These are phyloP conservation scores for Eptesicus fuscus DNA, from an alignment of 2,113 vertebrate species.

Conservation along the genomic window DNA sequence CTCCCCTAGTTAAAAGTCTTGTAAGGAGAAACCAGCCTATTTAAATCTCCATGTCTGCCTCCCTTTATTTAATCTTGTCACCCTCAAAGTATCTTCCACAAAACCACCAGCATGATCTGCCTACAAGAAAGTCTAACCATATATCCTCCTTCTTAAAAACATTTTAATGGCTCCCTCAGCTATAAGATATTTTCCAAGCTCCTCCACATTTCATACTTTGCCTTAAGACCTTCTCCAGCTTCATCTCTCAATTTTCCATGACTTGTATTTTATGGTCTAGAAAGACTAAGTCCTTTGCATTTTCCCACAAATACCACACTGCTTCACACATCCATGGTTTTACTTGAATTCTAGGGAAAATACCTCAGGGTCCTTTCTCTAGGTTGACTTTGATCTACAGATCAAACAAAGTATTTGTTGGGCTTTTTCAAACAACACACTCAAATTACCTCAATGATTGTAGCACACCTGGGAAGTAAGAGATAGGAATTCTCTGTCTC, in stretches of 20 bases:
- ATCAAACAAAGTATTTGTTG: background rate
- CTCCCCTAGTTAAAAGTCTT: background rate
- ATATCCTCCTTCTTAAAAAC: background rate
- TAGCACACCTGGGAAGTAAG: background rate
- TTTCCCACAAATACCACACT: constrained; percentile 11
- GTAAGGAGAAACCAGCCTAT: background rate
- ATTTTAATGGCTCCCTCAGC: background rate
- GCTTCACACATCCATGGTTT: background rate
- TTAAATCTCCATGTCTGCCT: background rate
- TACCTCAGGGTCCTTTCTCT: background rate
- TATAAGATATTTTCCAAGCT: background rate
- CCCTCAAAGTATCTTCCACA: background rate
- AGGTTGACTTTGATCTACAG: background rate
- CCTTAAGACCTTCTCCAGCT: background rate
- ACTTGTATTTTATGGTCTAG: background rate
- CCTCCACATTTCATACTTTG: background rate
- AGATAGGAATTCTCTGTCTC: background rate
- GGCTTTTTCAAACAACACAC: background rate
- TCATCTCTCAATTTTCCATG: background rate
- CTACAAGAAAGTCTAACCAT: background rate
- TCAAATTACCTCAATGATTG: background rate
- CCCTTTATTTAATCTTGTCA: background rate
- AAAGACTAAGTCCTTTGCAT: background rate
- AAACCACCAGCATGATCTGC: background rate
- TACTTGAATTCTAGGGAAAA: background rate